Conservation (phyloP, 2,797 vertebrate species). For the Lerista edwardsae region DNA sequence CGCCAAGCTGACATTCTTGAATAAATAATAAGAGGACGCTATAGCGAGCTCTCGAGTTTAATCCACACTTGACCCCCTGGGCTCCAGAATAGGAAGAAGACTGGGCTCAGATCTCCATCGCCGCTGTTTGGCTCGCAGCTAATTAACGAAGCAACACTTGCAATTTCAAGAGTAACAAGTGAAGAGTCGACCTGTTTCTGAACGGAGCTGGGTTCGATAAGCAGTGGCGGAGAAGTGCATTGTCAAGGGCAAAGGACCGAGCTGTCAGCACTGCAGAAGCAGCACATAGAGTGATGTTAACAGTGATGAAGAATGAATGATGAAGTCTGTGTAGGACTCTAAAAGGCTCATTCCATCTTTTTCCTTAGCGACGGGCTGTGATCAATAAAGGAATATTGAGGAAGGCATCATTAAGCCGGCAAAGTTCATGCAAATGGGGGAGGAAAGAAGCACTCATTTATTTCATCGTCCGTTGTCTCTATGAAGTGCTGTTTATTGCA, state of each 20-base stretch:
- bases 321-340: neutral
- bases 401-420: neutral
- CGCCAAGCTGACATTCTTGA: conserved; percentile 30
- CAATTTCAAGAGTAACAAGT: conserved; percentile 66
- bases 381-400: neutral
- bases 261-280: conserved; percentile 53
- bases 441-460: neutral
- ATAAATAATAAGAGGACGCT: conserved; percentile 59
- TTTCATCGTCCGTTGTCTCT: neutral
- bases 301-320: neutral
- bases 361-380: neutral
- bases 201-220: conserved; percentile 24
- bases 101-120: conserved; percentile 56
- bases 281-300: conserved; percentile 50
- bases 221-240: conserved; percentile 15
- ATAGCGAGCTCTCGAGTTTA: conserved; percentile 54
- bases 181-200: conserved; percentile 57
- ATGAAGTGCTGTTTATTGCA: neutral
- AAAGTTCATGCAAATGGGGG: neutral
- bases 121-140: conserved; percentile 66
- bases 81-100: conserved; percentile 70
- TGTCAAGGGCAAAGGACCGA: conserved; percentile 55
- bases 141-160: conserved; percentile 72
- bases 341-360: conserved; percentile 17
- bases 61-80: conserved; percentile 72